These are phyloP conservation scores for Peromyscus polionotus DNA, from an alignment of 2,113 vertebrate genomes.

Conservation along the genomic window DNA sequence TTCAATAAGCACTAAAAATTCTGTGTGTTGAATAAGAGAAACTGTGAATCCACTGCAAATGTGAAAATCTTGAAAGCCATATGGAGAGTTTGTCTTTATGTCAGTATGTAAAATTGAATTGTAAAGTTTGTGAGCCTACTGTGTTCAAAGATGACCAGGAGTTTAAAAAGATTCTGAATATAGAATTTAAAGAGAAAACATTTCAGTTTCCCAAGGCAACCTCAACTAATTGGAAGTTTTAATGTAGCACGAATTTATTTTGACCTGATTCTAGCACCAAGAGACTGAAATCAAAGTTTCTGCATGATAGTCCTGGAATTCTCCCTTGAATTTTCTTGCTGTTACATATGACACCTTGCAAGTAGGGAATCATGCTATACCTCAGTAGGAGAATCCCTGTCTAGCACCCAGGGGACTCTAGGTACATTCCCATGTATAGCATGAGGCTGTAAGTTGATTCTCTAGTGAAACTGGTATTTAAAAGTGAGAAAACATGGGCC, in stretches of 20 bases:
- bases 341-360: not conserved
- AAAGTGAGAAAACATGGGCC: not conserved
- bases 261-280: not conserved
- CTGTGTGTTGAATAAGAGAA: not conserved
- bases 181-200: not conserved
- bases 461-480: not conserved
- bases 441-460: not conserved
- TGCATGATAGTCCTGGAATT: not conserved
- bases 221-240: not conserved
- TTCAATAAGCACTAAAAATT: not conserved
- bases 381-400: too few species aligned
- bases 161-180: not conserved
- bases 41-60: not conserved
- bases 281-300: not conserved
- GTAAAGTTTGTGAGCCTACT: not conserved
- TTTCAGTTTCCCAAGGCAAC: not conserved
- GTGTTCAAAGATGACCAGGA: not conserved
- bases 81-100: not conserved
- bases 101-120: not conserved
- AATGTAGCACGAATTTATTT: not conserved
- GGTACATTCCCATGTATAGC: too few species aligned
- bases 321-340: not conserved
- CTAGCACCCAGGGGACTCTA: not conserved
- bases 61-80: not conserved
- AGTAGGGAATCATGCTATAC: not conserved